Base-by-base conservation (phyloP, 2,113 vertebrate species). In the Gopherus flavomarginatus region DNA sequence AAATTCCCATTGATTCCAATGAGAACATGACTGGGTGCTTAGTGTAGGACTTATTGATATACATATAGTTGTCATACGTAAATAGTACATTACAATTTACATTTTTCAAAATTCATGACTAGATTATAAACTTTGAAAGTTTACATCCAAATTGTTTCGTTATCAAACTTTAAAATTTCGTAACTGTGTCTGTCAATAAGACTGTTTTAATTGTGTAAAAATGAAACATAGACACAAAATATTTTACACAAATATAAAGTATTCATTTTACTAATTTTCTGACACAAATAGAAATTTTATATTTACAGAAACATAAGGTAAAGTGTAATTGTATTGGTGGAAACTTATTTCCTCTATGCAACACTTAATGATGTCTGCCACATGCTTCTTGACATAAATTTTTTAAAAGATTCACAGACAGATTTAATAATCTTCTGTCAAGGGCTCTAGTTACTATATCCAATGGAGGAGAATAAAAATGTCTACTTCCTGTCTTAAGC, bases 51-150 rank as follows among this genome's bases (percentile, higher is more conserved):
- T 62, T 94, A 65, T 49, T 87, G 57, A 86, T 88, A 81, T 94
- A 95, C 89, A 95, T 79, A 87, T 81, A 86, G 57, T 88, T 93
- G 81, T 69, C 22, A 93, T 89, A 92, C 92, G 83, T 8, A 13
- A 82, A 56, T 56, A 83, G n/a, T 42, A 4, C 78, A 57, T 44
- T 88, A n/a, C 42, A 83, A 93, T n/a, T 29, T 77, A 50, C 52
- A 77, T 47, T 90, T 95, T 83, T 82, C 3, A 42, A 57, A 83
- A 82, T 94, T 92, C 22, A 52, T n/a, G 49, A 35, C 81, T 96
- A 81, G 44, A 93, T 80, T 94, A 86, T 72, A 89, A 94, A 24
- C 29, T 17, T 7, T 83, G 3, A 85, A 44, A 3, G 11, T 82
- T 96, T 94, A 78, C 52, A 49, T 47, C 29, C 16, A 81, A 80